Conservation (phyloP, 2,113 vertebrate genomes). For the Vanacampus margaritifer region DNA sequence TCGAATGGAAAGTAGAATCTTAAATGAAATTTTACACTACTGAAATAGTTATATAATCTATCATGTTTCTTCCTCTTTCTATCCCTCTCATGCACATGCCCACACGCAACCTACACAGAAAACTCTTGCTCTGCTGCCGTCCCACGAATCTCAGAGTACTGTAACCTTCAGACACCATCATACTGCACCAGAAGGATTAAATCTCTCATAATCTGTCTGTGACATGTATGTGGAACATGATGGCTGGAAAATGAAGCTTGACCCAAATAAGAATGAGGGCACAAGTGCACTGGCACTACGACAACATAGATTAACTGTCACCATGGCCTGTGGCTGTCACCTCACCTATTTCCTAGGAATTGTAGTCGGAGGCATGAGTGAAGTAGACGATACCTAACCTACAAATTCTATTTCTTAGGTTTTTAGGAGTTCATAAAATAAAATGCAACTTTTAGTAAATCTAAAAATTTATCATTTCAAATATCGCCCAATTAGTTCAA, state of each 20-base stretch:
- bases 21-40: slow-evolving; percentile 52
- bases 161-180: slow-evolving; percentile 47
- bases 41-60: slow-evolving; percentile 47
- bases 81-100: slow-evolving; percentile 1
- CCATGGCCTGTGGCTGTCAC: not conserved
- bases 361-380: not conserved
- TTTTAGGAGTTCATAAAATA: no score
- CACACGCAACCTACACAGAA: slow-evolving; percentile 17
- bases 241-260: slow-evolving; percentile 48
- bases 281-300: slow-evolving; percentile 1
- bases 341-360: not conserved
- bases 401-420: not conserved
- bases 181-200: slow-evolving; percentile 51
- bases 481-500: not conserved
- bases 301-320: not conserved
- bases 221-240: slow-evolving; percentile 45
- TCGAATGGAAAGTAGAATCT: slow-evolving; percentile 52
- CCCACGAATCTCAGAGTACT: slow-evolving; percentile 29
- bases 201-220: slow-evolving; percentile 58
- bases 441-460: not conserved
- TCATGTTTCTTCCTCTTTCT: slow-evolving; percentile 26
- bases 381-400: not conserved
- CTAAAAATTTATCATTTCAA: not conserved
- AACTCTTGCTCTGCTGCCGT: slow-evolving; percentile 21
- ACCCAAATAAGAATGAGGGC: slow-evolving; percentile 53